These are phyloP conservation scores for Diplosoma virens DNA, from an alignment of 23 tunicate genomes.

Conservation along the genomic window DNA sequence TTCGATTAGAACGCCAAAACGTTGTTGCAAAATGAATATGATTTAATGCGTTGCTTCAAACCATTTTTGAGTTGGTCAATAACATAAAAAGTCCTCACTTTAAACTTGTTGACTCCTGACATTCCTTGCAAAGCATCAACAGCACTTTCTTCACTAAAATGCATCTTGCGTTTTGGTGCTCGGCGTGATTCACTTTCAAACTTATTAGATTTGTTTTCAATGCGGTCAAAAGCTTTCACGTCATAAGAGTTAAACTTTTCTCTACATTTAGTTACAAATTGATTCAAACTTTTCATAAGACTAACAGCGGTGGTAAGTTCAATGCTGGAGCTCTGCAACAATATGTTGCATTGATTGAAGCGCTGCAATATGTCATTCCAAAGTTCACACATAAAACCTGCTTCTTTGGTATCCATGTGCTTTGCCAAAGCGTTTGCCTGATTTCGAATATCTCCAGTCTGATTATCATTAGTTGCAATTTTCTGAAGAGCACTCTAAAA, in stretches of 20 bases:
- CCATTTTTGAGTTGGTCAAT: constrained; percentile 9
- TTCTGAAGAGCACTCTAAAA: too few relatives aligned
- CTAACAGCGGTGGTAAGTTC: constrained; percentile 13
- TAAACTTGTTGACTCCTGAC: background rate
- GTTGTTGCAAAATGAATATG: constrained; percentile 4
- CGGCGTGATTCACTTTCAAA: constrained; percentile 19
- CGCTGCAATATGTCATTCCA: constrained; percentile 1
- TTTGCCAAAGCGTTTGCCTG: too few relatives aligned
- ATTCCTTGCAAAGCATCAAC: too few relatives aligned
- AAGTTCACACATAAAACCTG: background rate
- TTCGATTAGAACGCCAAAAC: constrained; percentile 13
- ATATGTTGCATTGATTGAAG: background rate
- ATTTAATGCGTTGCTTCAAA: constrained; percentile 9
- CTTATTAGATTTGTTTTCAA: background rate
- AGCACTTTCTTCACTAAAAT: constrained; percentile 5
- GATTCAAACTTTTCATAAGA: background rate
- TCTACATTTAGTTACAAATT: constrained; percentile 8
- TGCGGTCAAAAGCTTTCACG: too few relatives aligned
- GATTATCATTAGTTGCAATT: too few relatives aligned
- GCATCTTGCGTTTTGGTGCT: constrained; percentile 10
- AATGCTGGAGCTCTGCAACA: constrained; percentile 11
- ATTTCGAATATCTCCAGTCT: too few relatives aligned
- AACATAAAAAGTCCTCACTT: constrained; percentile 9
- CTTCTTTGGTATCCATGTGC: constrained; percentile 17
- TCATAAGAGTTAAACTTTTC: too few relatives aligned